A percentile compares a stretch with the other conserved stretches of the same genome.
phyloP scores from a whole-genome alignment of 2,888 invertebrate species.

The Carterocephalus palaemon region DNA sequence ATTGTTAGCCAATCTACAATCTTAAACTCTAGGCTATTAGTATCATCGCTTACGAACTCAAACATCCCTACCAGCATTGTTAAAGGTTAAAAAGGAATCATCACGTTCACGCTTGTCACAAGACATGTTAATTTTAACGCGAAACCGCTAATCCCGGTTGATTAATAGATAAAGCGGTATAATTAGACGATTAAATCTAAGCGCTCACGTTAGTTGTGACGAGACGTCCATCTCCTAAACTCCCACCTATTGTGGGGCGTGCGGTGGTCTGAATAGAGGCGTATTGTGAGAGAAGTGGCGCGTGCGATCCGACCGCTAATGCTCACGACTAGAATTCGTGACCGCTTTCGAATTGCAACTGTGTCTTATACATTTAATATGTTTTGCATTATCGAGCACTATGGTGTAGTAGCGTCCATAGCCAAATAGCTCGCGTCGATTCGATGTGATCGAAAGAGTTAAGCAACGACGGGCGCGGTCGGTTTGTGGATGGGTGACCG shows the following conservation, averaged over 20 bases:
- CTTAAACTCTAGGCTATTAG: no score
- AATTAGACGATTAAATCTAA: conserved; percentile 12
- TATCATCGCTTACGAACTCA: no score
- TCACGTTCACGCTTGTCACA: neutral
- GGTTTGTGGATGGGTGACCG: no score
- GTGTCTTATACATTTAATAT: conserved; percentile 28
- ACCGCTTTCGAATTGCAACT: conserved; percentile 32
- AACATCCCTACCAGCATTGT: no score
- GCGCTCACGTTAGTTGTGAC: conserved; percentile 14
- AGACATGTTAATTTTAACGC: neutral
- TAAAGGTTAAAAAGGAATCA: no score
- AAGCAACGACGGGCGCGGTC: no score
- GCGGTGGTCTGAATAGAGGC: conserved; percentile 12
- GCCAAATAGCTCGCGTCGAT: neutral
- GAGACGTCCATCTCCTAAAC: no score
- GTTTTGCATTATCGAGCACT: conserved; percentile 31
- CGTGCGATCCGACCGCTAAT: conserved; percentile 32
- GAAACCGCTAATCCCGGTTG: neutral
- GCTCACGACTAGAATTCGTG: conserved; percentile 27
- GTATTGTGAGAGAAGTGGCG: conserved; percentile 30
- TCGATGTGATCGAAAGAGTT: no score
- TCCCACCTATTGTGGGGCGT: conserved; percentile 5
- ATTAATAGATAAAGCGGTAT: conserved; percentile 8
- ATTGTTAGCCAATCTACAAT: no score
- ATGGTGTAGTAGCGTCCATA: conserved; percentile 4